phyloP scores from a whole-genome alignment of 2,797 vertebrate genomes.

The Malurus leucopterus region DNA sequence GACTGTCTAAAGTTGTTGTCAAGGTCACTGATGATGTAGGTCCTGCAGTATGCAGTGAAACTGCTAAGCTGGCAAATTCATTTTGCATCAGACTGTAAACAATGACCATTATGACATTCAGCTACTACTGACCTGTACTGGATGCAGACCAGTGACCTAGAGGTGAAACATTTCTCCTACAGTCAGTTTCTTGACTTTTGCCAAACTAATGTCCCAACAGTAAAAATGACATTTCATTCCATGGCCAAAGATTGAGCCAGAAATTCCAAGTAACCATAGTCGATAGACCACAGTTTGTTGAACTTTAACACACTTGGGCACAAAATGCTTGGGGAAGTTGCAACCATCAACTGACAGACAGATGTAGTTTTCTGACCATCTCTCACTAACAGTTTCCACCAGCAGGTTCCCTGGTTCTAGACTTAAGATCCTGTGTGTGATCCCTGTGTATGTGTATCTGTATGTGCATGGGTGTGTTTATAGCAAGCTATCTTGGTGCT shows the following conservation, averaged over 20 bases:
- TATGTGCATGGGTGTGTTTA: neutral
- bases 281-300: neutral
- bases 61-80: neutral
- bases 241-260: neutral
- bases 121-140: neutral
- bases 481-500: neutral
- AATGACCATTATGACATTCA: neutral
- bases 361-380: neutral
- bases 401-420: neutral
- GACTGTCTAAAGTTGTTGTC: neutral
- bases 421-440: neutral
- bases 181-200: neutral
- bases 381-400: neutral
- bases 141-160: neutral
- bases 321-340: neutral
- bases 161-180: neutral
- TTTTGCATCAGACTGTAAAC: neutral
- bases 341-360: neutral
- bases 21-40: neutral
- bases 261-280: neutral
- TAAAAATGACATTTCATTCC: neutral
- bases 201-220: neutral
- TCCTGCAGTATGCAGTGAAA: neutral
- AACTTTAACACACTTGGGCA: neutral
- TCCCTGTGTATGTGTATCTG: accelerated